These are phyloP conservation scores for Nylanderia fulva DNA, from an alignment of 1,140 invertebrate genomes.

Conservation along the genomic window DNA sequence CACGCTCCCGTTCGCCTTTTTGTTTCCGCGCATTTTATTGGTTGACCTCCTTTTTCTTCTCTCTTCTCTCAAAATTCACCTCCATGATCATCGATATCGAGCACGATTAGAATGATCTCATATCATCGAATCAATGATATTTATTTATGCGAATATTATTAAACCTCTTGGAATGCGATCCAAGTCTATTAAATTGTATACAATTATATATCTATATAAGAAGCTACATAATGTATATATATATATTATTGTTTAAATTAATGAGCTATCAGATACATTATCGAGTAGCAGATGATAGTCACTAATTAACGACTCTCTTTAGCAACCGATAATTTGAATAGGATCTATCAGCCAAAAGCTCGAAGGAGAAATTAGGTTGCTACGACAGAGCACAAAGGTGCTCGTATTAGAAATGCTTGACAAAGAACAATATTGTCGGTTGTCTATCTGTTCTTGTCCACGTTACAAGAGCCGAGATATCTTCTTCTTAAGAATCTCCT, in stretches of 20 bases:
- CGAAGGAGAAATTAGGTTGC: slow-evolving; percentile 15
- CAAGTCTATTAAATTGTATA: neutral
- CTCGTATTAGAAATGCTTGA: neutral
- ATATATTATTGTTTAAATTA: neutral
- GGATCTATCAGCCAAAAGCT: neutral
- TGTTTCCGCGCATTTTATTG: slow-evolving; percentile 19
- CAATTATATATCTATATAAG: neutral
- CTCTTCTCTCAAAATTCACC: neutral
- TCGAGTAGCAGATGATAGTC: neutral
- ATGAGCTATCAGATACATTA: neutral
- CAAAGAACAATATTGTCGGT: neutral
- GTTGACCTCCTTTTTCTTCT: slow-evolving; percentile 8
- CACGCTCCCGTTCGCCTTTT: slow-evolving; percentile 66
- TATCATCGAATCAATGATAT: neutral
- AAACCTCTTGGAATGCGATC: neutral
- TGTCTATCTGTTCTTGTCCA: neutral
- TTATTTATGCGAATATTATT: neutral
- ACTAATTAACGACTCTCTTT: neutral
- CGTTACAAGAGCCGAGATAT: neutral
- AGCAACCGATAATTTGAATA: neutral
- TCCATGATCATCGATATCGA: neutral
- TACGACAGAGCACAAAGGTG: neutral
- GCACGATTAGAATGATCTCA: neutral
- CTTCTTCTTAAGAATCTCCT: slow-evolving; percentile 32
- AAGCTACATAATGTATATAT: neutral